Base-by-base conservation (phyloP, 1,140 invertebrate genomes). In the Temnothorax longispinosus region DNA sequence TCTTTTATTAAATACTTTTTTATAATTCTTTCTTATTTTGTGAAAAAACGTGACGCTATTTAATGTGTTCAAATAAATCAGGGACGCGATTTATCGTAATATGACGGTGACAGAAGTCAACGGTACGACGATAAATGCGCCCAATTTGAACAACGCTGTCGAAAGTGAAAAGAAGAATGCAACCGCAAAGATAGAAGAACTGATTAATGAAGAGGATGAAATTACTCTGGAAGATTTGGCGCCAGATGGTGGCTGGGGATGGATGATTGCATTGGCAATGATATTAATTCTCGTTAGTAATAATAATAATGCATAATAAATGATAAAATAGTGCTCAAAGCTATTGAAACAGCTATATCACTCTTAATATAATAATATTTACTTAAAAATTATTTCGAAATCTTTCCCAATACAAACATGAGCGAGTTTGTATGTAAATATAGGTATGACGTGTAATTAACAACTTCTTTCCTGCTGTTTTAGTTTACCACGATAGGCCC, bases 211-310 rank as follows among this genome's bases (percentile, higher is more conserved):
- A 2, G 71, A 86, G 0, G 87, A 92, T 6, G 77, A 87, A 38
- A 74, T 90, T 5, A 87, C 86, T 11, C 35, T 85, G 1, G 94
- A 95, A 72, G 94, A 95, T 38, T 88, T 94, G 6, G 95, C 96
- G 11, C 96, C 96, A 0, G 96, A 96, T 80, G 96, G 96, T 18
- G 96, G 96, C 0, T 96, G 96, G 95, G 96, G 96, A 4, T 96
- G 96, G 95, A 94, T 96, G 88, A 95, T 96, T 7, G 95, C 96
- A 2, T 47, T 96, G 1, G 96, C 95, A 0, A 95, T 96, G 85
- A 95, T 95, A 64, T 86, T 96, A 35, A 91, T 94, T 78, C 92
- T 92, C 71, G 95, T 95, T 86, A 94, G 95, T 93, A 77, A 76
- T 35, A 27, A 71, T 7, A 65, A 44, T 32, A 50, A 47, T 50